Conservation (phyloP, 2,113 vertebrate species). For the Bubo blakistoni region DNA sequence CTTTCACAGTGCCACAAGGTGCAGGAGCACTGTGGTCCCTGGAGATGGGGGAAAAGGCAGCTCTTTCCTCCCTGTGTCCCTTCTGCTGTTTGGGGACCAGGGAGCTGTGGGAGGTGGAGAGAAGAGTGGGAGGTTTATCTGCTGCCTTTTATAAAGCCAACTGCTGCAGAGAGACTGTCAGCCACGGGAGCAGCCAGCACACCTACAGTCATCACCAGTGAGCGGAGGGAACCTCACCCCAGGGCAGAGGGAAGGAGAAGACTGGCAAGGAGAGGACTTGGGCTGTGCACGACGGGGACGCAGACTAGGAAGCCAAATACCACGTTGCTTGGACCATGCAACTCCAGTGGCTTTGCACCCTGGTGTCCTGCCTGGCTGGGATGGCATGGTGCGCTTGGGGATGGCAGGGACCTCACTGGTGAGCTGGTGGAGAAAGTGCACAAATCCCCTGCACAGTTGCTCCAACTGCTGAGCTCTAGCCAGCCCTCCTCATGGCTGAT, state of each 20-base stretch:
- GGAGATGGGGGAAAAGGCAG: background rate
- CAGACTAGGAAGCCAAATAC: background rate
- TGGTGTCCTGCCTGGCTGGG: background rate
- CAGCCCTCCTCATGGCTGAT: background rate
- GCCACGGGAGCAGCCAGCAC: background rate
- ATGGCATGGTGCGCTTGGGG: background rate
- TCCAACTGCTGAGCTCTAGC: background rate
- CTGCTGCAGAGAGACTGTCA: background rate
- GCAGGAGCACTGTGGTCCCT: background rate
- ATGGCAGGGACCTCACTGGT: background rate
- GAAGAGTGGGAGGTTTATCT: background rate
- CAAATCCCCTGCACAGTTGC: background rate
- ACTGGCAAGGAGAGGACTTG: background rate
- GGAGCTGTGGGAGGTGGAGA: background rate
- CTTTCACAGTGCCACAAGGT: background rate
- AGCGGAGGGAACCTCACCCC: accelerated
- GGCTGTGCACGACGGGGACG: background rate
- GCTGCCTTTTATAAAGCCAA: background rate
- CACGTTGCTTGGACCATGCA: background rate
- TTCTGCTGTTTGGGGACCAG: background rate
- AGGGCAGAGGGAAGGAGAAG: background rate
- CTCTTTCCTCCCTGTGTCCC: background rate
- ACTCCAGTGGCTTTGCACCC: background rate
- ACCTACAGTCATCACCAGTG: background rate
- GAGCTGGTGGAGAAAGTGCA: background rate